phyloP scores from a whole-genome alignment of 2,113 vertebrate genomes.

The Columba janthina region DNA sequence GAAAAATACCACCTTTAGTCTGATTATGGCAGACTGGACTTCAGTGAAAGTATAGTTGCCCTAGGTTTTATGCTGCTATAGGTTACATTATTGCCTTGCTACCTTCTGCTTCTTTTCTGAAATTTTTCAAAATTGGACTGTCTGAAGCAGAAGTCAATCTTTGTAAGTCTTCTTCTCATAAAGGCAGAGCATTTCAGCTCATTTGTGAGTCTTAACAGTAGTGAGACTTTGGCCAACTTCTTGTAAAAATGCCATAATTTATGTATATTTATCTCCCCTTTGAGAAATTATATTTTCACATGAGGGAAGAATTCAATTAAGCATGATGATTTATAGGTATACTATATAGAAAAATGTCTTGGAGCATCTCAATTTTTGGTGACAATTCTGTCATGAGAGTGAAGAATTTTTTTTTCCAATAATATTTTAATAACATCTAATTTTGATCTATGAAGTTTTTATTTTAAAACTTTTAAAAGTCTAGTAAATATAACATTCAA shows the following conservation, averaged over 20 bases:
- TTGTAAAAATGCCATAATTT: background rate
- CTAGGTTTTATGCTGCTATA: background rate
- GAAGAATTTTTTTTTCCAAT: background rate
- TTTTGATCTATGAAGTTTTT: background rate
- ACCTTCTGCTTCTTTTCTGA: background rate
- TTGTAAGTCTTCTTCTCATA: background rate
- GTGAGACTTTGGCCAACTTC: background rate
- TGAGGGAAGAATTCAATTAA: background rate
- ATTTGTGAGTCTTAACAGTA: background rate
- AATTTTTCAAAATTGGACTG: background rate
- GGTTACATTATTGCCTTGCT: background rate
- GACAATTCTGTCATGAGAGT: background rate
- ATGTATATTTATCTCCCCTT: background rate
- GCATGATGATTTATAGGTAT: background rate
- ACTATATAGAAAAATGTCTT: background rate
- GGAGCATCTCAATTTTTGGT: background rate
- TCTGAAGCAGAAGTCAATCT: background rate
- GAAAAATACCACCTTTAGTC: background rate
- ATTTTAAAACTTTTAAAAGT: background rate
- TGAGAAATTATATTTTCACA: background rate
- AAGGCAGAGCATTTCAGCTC: background rate
- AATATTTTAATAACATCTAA: background rate
- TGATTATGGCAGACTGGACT: background rate
- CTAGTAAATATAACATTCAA: background rate
- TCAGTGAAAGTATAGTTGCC: background rate